Evolutionary conservation across 2,888 invertebrate species (phyloP).

Genomic region (Anoplius nigerrimus): DNA sequence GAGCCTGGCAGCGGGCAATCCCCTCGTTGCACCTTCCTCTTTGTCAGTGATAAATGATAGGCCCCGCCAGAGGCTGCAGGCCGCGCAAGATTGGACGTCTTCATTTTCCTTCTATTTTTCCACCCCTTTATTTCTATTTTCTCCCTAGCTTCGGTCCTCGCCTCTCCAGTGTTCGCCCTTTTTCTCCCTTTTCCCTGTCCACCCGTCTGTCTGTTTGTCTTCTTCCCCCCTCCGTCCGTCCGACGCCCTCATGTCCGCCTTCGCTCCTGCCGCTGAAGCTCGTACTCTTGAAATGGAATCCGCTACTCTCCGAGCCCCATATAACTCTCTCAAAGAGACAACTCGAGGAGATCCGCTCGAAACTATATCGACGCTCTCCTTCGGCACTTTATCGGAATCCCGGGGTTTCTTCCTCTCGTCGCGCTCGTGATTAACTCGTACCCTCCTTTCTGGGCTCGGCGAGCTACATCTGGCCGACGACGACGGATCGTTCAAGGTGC

Average conservation of each 20-base stretch:
- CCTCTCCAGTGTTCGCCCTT: not conserved
- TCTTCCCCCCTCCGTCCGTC: not conserved
- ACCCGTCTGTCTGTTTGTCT: not conserved
- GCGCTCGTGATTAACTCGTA: constrained; percentile 12
- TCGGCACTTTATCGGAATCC: constrained; percentile 9
- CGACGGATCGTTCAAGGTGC: too few relatives aligned
- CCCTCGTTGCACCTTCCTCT: constrained; percentile 12
- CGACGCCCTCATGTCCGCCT: not conserved
- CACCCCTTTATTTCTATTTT: not conserved
- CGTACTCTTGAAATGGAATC: not conserved
- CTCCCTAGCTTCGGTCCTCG: not conserved
- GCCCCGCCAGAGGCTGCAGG: constrained; percentile 7
- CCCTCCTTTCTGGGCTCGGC: not conserved
- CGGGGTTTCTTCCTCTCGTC: constrained; percentile 7
- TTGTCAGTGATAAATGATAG: constrained; percentile 35
- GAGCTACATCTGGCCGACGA: not conserved
- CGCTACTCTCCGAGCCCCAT: constrained; percentile 1
- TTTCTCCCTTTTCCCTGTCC: not conserved
- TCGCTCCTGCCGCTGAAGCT: not conserved
- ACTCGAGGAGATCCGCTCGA: constrained; percentile 4
- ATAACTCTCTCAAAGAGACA: not conserved
- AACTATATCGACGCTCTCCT: constrained; percentile 3
- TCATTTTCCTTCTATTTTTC: not conserved
- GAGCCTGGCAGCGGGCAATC: constrained; percentile 12
- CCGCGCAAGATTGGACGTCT: not conserved